Base-by-base conservation (phyloP, 1,140 invertebrate genomes). In the Leptopilina clavipes region DNA sequence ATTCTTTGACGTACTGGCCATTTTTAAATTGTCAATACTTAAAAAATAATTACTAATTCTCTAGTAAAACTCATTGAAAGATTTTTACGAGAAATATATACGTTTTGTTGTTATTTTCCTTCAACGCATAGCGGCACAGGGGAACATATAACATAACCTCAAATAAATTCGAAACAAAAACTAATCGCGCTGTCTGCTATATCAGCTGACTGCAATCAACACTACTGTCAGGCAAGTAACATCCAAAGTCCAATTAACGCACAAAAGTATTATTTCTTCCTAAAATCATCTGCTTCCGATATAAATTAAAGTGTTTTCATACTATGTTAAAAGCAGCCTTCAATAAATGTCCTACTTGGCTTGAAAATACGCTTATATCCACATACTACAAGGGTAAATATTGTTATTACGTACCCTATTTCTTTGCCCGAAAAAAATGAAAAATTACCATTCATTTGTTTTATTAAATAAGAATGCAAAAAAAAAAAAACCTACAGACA, bases 301-400 rank as follows among this genome's bases (percentile, higher is more conserved):
- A 40, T 40, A 40, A 8, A 45, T 71, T 75, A 40, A 48, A 44
- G 37, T 6, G 70, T 70, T 76, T 48, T 18, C 44, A 25, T 76
- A 71, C 12, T 43, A 85, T 86, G 82, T 76, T 87, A 10, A 85
- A 78, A 73, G 76, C 81, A 45, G 74, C 80, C 73, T 76, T 86
- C 71, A 84, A 82, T 22, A 74, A 74, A 43, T 86, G 82, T 73
- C 83, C 87, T 3, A 82, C 78, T 48, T 83, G 83, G 84, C 78
- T 89, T 22, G 84, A 87, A 83, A 83, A 81, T 73, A 79, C 87
- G 86, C 82, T 93, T 52, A 91, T 89, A n/a, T 92, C 92, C 79
- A 81, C 92, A 73, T 93, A 93, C 84, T 94, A 92, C 82, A 92
- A 90, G 91, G 92, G 93, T 93, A 92, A 76, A 79, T 18, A 54